A percentile compares a stretch with the other conserved stretches of the same genome.
Evolutionary conservation across 2,888 invertebrate species (phyloP).

Genomic region (Amphipoea lucens): DNA sequence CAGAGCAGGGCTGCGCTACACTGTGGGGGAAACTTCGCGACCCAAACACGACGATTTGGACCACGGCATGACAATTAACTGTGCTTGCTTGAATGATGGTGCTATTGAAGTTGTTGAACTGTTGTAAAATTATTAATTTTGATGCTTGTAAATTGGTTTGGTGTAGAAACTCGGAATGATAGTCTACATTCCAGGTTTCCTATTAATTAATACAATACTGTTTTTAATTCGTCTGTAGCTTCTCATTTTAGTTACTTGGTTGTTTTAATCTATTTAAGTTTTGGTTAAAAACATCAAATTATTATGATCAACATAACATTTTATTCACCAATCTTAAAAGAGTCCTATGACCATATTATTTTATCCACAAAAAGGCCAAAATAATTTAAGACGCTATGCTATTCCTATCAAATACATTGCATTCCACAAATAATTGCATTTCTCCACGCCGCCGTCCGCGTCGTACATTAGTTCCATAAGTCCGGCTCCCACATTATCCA

Average conservation of each 20-base stretch:
- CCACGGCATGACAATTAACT: constrained; percentile 58
- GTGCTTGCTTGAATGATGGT: constrained; percentile 25
- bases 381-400: constrained; percentile 9
- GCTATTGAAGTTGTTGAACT: constrained; percentile 2
- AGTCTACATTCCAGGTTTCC: neutral
- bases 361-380: constrained; percentile 5
- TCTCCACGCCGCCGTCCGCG: constrained; percentile 37
- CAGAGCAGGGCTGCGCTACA: constrained; percentile 40
- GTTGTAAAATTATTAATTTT: constrained; percentile 18
- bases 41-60: constrained; percentile 51
- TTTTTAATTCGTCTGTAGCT: neutral
- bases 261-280: neutral
- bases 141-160: neutral
- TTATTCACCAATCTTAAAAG: neutral
- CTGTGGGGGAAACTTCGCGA: constrained; percentile 66
- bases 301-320: no score
- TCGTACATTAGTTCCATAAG: constrained; percentile 54
- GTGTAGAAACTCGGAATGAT: neutral
- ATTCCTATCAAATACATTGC: constrained; percentile 31
- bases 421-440: constrained; percentile 60
- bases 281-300: neutral
- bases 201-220: neutral
- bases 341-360: neutral
- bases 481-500: constrained; percentile 65
- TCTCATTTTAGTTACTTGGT: neutral